Evolutionary conservation across 2,888 invertebrate species (phyloP), one percentile per base, ranked within the genome.

Genomic region (Acanthococcus lagerstroemiae): DNA sequence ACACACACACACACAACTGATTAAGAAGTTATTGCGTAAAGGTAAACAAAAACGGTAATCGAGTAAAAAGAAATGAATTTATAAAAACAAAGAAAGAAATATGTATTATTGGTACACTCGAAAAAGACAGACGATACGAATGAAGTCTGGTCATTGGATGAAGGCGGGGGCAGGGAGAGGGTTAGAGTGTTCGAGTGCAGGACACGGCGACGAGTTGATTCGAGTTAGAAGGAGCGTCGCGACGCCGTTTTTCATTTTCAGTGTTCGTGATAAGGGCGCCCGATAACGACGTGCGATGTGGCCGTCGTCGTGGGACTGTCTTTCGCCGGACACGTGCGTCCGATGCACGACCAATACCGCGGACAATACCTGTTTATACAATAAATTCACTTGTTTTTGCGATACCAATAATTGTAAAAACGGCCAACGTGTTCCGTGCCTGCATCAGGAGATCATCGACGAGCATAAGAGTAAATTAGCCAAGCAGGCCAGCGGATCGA

Each of bases 311-410:
- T 65, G 65, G 65, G 55, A 27, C 54, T 65, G 65, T 26, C 21
- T 65, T 55, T 65, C 65, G 65, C 65, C 65, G 65, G 25, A 65
- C 65, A 55, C 55, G 55, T 65, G 65, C 55, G 55, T 65, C 26
- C 55, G 65, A 26, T 65, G 65, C 48, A 21, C 65, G 55, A 24
- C 22, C 24, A 24, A 44, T 6, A 45, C 25, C 25, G 30, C 9
- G 17, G 55, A 65, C 46, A 25, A 55, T 26, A 55, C 46, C 12
- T 65, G 55, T 55, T 19, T 65, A 7, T 55, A 6, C n/a, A 65
- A 65, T 55, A 65, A 46, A 55, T 65, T 65, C 37, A 55, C 55
- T 22, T 65, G 65, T 21, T 45, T 30, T 44, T 65, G 65, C 25
- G 19, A 12, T 3, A 15, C 5, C 21, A 24, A 9, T 22, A 50